Conservation (phyloP, 2,888 invertebrate genomes). For the Heliconius ethilla region DNA sequence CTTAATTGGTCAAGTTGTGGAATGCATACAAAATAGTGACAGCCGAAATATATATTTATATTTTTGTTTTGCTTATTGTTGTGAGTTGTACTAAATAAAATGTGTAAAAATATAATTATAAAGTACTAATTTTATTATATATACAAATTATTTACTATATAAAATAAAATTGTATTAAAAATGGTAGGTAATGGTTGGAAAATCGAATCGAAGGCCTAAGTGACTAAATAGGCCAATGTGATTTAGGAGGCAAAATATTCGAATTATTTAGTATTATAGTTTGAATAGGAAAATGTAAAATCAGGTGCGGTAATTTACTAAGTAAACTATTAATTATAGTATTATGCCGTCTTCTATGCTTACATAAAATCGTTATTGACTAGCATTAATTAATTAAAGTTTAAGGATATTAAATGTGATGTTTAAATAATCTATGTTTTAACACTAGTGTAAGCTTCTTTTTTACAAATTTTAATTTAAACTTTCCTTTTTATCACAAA, state of each 20-base stretch:
- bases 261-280: slow-evolving; percentile 11
- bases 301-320: not conserved
- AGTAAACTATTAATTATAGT: slow-evolving; percentile 9
- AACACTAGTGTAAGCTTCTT: not conserved
- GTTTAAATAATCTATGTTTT: not conserved
- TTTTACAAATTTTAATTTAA: slow-evolving; percentile 11
- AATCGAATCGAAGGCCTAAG: not conserved
- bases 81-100: not conserved
- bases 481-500: not conserved
- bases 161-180: not conserved
- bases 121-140: not conserved
- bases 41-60: not conserved
- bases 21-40: not conserved
- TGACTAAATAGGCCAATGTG: not conserved
- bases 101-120: not conserved
- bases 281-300: not conserved
- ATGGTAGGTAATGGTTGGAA: not conserved
- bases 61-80: too few species aligned
- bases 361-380: not conserved
- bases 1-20: not conserved
- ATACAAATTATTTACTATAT: not conserved
- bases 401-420: not conserved
- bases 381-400: not conserved
- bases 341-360: slow-evolving; percentile 10
- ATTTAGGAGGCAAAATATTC: not conserved